Base-by-base conservation (phyloP, 2,888 invertebrate species). In the Cistogaster globosa region DNA sequence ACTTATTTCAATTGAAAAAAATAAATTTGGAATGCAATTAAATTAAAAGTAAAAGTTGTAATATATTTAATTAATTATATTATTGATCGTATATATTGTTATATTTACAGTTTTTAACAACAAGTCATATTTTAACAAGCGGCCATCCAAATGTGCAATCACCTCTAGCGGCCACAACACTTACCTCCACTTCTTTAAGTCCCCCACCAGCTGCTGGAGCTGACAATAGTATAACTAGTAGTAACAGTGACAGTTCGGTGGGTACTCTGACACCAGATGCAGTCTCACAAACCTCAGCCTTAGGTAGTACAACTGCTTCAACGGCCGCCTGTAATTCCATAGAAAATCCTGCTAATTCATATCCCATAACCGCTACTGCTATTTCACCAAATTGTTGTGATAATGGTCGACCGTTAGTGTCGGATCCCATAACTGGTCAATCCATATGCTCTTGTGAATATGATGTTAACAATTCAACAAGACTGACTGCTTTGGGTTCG, bases 391-490 rank as follows among this genome's bases (percentile, higher is more conserved):
- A 95, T 82, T 98, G 98, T 93, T 98, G 98, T 93, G 98, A 98
- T 92, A 97, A 97, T 88, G 97, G 97, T 58, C 95, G 97, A 86
- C 97, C 97, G 87, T 95, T 98, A 93, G 96, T 97, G 94, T 97
- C 97, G 88, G 98, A 98, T 93, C 97, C 98, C 18, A 96, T 97
- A 86, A 97, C 97, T 87, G 98, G 98, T 42, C 97, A 98, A 93
- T 96, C 97, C 72, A 97, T 98, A 89, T 98, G 98, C 93, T 97
- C 97, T 88, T 98, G 98, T 93, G 98, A 98, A 93, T 98, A 98
- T 93, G 98, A 98, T 93, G 96, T 96, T 83, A 96, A 57, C 16
- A 85, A 71, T 48, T 62, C 85, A 26, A 57, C 78, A 51, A 74
- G 85, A 79, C 75, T 85, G 69, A 82, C 82, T 18, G 78, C 85